These are phyloP conservation scores for Peromyscus melanophrys DNA, from an alignment of 2,797 vertebrate species.

Conservation along the genomic window DNA sequence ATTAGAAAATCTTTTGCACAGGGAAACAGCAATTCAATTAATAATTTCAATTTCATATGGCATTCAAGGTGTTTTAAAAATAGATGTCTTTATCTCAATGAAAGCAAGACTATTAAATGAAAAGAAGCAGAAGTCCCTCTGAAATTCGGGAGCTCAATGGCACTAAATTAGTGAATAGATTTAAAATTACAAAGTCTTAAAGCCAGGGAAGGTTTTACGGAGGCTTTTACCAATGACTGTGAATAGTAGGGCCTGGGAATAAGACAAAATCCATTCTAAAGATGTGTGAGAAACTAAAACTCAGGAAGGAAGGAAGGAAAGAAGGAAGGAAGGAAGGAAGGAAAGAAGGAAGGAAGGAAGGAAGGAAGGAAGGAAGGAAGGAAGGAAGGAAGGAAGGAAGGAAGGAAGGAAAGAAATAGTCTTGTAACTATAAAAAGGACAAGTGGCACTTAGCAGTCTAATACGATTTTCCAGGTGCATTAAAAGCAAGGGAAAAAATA, in stretches of 20 bases:
- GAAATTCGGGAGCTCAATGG: conserved; percentile 71
- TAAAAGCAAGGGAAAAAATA: conserved; percentile 74
- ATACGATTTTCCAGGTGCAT: conserved; percentile 64
- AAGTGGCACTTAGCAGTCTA: conserved; percentile 62
- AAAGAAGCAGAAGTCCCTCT: conserved; percentile 78
- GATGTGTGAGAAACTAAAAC: conserved; percentile 42
- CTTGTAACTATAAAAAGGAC: conserved; percentile 51
- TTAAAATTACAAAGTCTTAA: conserved; percentile 79
- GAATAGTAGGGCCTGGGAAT: conserved; percentile 33
- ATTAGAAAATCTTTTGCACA: conserved; percentile 69
- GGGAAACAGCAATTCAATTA: conserved; percentile 79
- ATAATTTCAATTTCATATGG: conserved; percentile 81
- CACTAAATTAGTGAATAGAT: conserved; percentile 79
- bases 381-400: neutral
- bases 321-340: too few species aligned
- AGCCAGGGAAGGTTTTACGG: conserved; percentile 64
- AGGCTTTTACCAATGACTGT: conserved; percentile 72
- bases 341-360: too few species aligned
- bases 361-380: neutral
- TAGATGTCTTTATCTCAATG: conserved; percentile 81
- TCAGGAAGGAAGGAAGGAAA: neutral
- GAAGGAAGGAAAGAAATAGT: neutral
- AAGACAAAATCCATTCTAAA: conserved; percentile 76
- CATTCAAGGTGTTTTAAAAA: conserved; percentile 80
- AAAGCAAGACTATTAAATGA: conserved; percentile 79